Percentiles rank a stretch among this genome's conserved stretches.
Evolutionary conservation across 2,797 vertebrate species (phyloP).

Genomic region (Rhabdomys pumilio): DNA sequence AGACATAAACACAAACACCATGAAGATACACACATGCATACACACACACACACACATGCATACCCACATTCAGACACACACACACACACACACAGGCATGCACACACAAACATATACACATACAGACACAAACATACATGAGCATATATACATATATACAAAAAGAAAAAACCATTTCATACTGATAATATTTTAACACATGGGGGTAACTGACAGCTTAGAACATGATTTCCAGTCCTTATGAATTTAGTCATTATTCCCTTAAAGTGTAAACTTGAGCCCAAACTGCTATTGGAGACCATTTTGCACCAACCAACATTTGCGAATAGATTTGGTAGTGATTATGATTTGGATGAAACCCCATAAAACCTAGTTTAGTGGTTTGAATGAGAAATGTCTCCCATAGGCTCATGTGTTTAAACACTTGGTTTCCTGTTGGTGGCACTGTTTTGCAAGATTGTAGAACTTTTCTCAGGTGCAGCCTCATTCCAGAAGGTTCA

Average conservation of each 20-base stretch:
- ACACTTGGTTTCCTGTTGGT: background rate
- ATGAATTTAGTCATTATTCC: background rate
- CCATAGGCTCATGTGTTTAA: too few species aligned
- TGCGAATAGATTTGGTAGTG: constrained; percentile 30
- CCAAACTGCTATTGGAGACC: background rate
- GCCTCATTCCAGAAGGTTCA: background rate
- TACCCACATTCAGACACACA: background rate
- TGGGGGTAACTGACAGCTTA: background rate
- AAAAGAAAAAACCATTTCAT: background rate
- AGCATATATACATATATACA: background rate
- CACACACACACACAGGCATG: background rate
- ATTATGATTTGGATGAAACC: constrained; percentile 9
- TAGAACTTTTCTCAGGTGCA: background rate
- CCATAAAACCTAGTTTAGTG: background rate
- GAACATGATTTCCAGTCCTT: background rate
- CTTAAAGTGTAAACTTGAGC: background rate
- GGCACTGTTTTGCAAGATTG: background rate
- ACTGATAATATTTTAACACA: constrained; percentile 1
- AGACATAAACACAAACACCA: background rate
- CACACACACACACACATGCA: background rate
- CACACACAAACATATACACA: background rate
- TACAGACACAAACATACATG: background rate
- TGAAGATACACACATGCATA: background rate
- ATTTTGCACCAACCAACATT: background rate
- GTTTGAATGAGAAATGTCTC: background rate